These are phyloP conservation scores for Eulemur mongoz DNA, from an alignment of 2,797 vertebrate species.

Conservation along the genomic window DNA sequence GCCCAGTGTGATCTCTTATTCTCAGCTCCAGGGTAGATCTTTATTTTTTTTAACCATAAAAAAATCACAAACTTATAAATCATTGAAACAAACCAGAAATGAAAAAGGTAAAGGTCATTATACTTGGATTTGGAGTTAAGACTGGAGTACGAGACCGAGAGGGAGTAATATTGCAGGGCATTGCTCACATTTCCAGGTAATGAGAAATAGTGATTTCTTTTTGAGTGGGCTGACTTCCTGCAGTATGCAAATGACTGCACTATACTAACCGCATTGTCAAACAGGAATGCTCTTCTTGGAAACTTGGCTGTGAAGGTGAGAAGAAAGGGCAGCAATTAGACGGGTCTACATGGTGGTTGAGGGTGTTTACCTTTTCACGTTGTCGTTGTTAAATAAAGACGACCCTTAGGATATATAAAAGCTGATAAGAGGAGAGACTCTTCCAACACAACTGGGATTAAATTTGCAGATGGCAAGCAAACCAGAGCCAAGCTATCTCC, in stretches of 20 bases:
- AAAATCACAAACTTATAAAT: not conserved
- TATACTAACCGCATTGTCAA: not conserved
- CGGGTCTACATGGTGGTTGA: not conserved
- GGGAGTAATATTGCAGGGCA: not conserved
- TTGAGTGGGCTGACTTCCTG: not conserved
- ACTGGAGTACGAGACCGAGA: not conserved
- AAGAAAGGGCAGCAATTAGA: not conserved
- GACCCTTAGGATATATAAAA: not conserved
- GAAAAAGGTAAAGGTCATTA: not conserved
- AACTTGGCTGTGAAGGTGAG: not conserved
- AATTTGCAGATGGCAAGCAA: conserved; percentile 8
- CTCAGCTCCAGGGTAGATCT: not conserved
- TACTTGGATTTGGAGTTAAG: conserved; percentile 12
- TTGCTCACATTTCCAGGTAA: not conserved
- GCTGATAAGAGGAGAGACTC: not conserved
- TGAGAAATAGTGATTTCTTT: not conserved
- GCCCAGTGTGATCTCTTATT: not conserved
- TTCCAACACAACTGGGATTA: not conserved
- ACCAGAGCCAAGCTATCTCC: not conserved
- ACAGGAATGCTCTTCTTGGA: not conserved
- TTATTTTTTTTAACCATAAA: conserved; percentile 38
- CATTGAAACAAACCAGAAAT: conserved; percentile 22
- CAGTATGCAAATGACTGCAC: not conserved
- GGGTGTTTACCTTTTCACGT: not conserved
- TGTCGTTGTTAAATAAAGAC: conserved; percentile 45